A percentile compares a stretch with the other conserved stretches of the same genome.
Conservation (phyloP, 2,797 vertebrate species). For the Crax fasciolata region DNA sequence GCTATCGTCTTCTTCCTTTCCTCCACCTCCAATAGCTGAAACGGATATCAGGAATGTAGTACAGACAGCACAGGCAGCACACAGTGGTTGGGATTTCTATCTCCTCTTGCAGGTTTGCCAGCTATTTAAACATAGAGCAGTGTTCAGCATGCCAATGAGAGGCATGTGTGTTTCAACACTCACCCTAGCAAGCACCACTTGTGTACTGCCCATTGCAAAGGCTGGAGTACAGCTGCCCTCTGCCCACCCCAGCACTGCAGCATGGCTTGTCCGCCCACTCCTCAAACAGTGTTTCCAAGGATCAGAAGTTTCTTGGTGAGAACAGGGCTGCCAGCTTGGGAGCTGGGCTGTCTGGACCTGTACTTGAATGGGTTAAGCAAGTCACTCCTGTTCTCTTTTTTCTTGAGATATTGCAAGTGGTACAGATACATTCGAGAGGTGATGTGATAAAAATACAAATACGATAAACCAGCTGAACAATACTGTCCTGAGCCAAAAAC, state of each 20-base stretch:
- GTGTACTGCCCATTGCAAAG: neutral
- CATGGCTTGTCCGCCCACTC: fast-evolving
- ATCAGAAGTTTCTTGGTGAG: neutral
- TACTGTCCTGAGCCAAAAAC: neutral
- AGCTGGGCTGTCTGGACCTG: neutral
- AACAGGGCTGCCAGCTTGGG: neutral
- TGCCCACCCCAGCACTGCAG: neutral
- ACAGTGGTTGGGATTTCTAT: neutral
- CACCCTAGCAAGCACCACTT: neutral
- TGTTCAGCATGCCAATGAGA: neutral
- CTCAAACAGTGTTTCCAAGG: neutral
- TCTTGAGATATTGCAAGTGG: neutral
- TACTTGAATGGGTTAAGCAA: conserved; percentile 1
- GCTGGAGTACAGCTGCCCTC: neutral
- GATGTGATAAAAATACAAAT: conserved; percentile 43
- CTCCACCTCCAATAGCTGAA: conserved; percentile 8
- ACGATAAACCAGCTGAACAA: conserved; percentile 39
- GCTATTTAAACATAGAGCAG: neutral
- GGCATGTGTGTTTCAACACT: fast-evolving
- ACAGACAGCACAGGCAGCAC: neutral
- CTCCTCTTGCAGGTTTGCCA: neutral
- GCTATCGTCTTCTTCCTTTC: conserved; percentile 37
- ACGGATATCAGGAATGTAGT: neutral
- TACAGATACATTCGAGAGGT: conserved; percentile 44
- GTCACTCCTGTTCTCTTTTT: conserved; percentile 4